Conservation (phyloP, 2,888 invertebrate genomes). For the Euzetes globulus region DNA sequence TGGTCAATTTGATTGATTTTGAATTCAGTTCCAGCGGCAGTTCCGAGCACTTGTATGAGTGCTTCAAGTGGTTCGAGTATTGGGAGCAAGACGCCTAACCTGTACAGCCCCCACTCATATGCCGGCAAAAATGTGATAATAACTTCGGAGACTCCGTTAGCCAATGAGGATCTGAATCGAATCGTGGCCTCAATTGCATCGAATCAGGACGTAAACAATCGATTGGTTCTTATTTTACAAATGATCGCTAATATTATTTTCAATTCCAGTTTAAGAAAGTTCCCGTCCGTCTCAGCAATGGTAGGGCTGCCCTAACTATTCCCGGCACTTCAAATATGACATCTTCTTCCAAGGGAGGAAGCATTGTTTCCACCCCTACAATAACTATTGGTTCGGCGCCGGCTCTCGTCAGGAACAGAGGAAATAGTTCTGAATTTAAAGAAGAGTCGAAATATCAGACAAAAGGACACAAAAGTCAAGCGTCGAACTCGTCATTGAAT, state of each 20-base stretch:
- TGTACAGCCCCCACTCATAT: neutral
- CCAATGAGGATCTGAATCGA: neutral
- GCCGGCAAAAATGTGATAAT: neutral
- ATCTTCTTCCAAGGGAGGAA: neutral
- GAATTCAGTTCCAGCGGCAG: neutral
- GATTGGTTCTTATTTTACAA: no score
- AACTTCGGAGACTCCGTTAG: neutral
- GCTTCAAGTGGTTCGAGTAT: neutral
- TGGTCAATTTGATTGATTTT: neutral
- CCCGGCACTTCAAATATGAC: neutral
- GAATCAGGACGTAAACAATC: neutral
- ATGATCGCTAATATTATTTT: no score
- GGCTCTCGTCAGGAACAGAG: neutral
- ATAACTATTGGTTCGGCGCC: neutral
- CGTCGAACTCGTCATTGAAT: neutral
- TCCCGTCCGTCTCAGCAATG: neutral
- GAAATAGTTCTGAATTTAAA: neutral
- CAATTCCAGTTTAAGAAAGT: neutral
- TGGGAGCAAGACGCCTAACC: neutral
- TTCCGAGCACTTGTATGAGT: neutral
- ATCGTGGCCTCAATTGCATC: conserved; percentile 10
- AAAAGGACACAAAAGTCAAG: neutral
- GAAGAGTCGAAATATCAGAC: neutral
- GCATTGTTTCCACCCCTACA: neutral
- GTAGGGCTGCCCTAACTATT: neutral